Evolutionary conservation across 2,888 invertebrate species (phyloP), one percentile per base, ranked within the genome.

Genomic region (Horisme vitalbata): DNA sequence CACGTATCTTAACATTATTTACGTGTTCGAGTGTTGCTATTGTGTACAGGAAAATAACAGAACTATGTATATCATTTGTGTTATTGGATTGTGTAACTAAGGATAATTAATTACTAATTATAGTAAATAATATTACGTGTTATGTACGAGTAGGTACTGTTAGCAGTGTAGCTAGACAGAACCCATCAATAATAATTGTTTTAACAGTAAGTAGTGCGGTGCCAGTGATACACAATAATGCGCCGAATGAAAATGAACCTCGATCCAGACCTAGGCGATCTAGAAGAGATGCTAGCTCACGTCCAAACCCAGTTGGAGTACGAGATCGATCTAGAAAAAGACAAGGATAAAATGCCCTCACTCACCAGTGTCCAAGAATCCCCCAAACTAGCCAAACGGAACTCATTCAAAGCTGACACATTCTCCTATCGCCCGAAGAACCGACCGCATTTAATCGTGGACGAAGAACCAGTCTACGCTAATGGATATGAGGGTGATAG

Each of bases 221-320:
- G n/a, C 15, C 27, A 41, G 43, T 45, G 52, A 35, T 53, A 36
- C 31, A 45, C 36, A 33, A 43, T 20, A 39, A 87, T 87, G 88
- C 78, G 88, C 36, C 79, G 86, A 3, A 63, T 69, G 23, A 87
- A 83, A 55, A 62, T 86, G 61, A 83, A 75, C 20, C 56, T 85
- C 6, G 83, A 86, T 53, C 89, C 89, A 1, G 89, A 90, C 55
- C 54, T 90, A 28, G 88, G 87, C 0, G 90, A 90, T 41, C 49
- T 90, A 6, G 90, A 90, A 45, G 88, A 90, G 52, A 90, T 90
- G 90, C 62, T 90, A 11, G 89, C 89, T 0, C 80, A 84, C 54
- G 90, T 90, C 1, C 90, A 90, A 44, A 83, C 74, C 0, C 89
- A 90, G 46, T 53, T 90, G 4, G 89, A 90, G 55, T 75, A 86